These are phyloP conservation scores for Tiliacea aurago DNA, from an alignment of 2,888 invertebrate genomes.

Conservation along the genomic window DNA sequence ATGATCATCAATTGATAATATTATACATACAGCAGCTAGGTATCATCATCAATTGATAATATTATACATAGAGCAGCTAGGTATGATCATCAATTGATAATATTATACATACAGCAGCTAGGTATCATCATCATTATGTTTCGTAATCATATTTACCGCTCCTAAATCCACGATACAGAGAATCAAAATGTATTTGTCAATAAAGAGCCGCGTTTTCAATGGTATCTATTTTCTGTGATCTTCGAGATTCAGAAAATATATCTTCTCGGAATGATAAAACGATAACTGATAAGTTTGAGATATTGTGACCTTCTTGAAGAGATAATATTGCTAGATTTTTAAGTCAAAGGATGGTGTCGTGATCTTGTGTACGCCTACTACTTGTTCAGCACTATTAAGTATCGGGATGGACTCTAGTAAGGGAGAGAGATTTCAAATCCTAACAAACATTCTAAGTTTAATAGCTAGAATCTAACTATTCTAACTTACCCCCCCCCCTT, in stretches of 20 bases:
- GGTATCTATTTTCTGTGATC: conserved; percentile 40
- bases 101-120: background rate
- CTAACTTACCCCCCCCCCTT: too few relatives aligned
- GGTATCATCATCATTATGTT: background rate
- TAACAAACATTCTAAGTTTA: background rate
- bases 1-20: too few relatives aligned
- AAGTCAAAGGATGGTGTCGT: background rate
- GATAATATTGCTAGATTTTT: conserved; percentile 10
- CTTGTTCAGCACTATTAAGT: background rate
- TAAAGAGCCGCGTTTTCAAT: conserved; percentile 35
- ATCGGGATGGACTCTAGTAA: background rate
- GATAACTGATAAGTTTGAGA: conserved; percentile 42
- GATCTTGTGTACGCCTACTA: background rate
- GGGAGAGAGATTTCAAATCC: background rate
- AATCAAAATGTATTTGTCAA: conserved; percentile 22
- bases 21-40: too few relatives aligned
- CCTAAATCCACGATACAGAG: background rate
- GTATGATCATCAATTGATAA: too few relatives aligned
- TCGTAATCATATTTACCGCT: background rate
- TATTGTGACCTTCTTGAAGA: conserved; percentile 12
- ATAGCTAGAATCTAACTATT: too few relatives aligned
- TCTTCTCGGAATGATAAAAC: conserved; percentile 30
- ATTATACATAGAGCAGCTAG: too few relatives aligned
- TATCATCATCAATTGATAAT: too few relatives aligned
- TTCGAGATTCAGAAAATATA: conserved; percentile 29